phyloP scores from a whole-genome alignment of 2,888 invertebrate species.

The Sphaerophoria rueppellii region DNA sequence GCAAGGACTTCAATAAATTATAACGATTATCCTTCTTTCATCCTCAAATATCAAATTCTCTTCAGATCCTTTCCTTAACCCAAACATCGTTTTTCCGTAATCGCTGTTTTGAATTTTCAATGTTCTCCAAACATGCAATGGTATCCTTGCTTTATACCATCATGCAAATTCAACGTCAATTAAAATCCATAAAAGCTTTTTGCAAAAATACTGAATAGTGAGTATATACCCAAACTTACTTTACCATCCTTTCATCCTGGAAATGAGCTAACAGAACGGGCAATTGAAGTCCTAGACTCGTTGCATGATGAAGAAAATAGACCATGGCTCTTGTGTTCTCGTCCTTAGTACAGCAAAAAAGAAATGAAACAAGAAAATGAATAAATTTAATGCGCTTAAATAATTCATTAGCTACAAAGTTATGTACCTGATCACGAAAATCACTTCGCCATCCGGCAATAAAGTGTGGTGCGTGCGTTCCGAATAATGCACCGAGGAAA shows the following conservation, averaged over 20 bases:
- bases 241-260: slow-evolving; percentile 79
- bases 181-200: slow-evolving; percentile 26
- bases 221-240: slow-evolving; percentile 76
- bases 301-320: slow-evolving; percentile 90
- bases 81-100: background rate
- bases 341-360: slow-evolving; percentile 82
- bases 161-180: slow-evolving; percentile 35
- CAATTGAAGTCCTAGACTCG: slow-evolving; percentile 86
- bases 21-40: background rate
- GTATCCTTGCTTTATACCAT: background rate
- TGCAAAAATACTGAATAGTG: slow-evolving; percentile 1
- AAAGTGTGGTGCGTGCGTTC: slow-evolving; percentile 90
- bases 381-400: slow-evolving; percentile 23
- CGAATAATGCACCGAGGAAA: slow-evolving; percentile 90
- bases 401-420: slow-evolving; percentile 3
- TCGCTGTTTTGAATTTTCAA: background rate
- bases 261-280: slow-evolving; percentile 80
- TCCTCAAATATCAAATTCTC: background rate
- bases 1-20: background rate
- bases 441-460: slow-evolving; percentile 94
- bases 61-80: background rate
- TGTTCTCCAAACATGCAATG: background rate
- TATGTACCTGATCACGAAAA: slow-evolving; percentile 84
- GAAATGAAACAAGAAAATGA: background rate
- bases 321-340: slow-evolving; percentile 90